phyloP scores from a whole-genome alignment of 2,113 vertebrate species.

The Colinus virginianus region DNA sequence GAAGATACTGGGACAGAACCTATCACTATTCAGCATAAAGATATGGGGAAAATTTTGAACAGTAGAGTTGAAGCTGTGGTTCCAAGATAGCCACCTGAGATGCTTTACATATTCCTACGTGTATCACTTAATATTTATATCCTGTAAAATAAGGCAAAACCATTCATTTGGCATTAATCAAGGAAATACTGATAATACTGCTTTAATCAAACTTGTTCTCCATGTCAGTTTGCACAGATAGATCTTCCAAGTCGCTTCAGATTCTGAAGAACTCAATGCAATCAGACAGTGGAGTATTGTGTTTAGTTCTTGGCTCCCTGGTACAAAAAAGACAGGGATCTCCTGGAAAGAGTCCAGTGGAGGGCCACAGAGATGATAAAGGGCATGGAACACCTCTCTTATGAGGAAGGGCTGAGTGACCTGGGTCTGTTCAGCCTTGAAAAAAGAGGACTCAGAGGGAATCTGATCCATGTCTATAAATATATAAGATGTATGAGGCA shows the following conservation, averaged over 20 bases:
- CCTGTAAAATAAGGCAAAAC: not conserved
- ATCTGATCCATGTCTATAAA: too few species aligned
- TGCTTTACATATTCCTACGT: fast-evolving
- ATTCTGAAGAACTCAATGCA: not conserved
- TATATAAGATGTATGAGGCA: too few species aligned
- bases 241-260: not conserved
- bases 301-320: too few species aligned
- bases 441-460: too few species aligned
- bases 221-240: not conserved
- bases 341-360: too few species aligned
- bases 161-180: not conserved
- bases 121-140: not conserved
- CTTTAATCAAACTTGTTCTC: not conserved
- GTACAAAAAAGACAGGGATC: too few species aligned
- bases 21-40: fast-evolving
- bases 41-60: not conserved
- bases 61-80: not conserved
- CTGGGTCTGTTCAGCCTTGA: too few species aligned
- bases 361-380: too few species aligned
- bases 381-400: too few species aligned
- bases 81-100: not conserved
- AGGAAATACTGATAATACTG: not conserved
- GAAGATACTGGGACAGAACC: fast-evolving
- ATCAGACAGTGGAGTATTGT: not conserved
- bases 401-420: too few species aligned